Percentiles rank a stretch among this genome's conserved stretches.
phyloP scores from a whole-genome alignment of 2,888 invertebrate species.

The Nomada fucata region DNA sequence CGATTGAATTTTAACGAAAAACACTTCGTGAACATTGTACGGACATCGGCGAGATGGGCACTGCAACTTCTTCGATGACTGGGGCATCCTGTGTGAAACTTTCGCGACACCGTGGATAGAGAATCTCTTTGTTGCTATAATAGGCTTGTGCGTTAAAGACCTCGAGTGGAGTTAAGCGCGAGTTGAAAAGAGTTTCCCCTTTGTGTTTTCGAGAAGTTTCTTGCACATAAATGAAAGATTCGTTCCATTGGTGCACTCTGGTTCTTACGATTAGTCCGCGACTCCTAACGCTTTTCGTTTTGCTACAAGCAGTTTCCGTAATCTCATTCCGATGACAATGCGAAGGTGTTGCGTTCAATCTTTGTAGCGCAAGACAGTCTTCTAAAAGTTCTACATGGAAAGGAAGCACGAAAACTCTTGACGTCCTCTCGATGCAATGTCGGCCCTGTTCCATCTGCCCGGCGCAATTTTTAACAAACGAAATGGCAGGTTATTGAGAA shows the following conservation, averaged over 20 bases:
- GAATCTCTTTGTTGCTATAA: constrained; percentile 3
- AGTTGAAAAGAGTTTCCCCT: not conserved
- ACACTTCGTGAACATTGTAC: constrained; percentile 16
- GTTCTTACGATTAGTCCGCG: not conserved
- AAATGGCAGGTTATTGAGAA: not conserved
- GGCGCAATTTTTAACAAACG: not conserved
- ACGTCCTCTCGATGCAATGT: too few species aligned
- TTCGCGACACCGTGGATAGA: not conserved
- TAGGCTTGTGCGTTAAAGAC: not conserved
- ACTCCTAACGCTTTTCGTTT: not conserved
- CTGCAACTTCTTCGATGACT: not conserved
- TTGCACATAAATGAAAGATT: not conserved
- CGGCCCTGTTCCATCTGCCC: too few species aligned
- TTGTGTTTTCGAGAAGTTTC: not conserved
- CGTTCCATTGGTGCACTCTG: not conserved
- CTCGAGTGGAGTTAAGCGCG: not conserved
- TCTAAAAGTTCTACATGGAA: too few species aligned
- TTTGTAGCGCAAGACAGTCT: too few species aligned
- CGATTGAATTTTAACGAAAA: constrained; percentile 64
- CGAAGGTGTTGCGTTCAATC: too few species aligned
- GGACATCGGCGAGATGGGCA: not conserved
- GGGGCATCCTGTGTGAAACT: not conserved
- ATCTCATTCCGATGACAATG: too few species aligned
- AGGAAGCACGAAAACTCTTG: too few species aligned
- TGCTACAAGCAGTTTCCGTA: too few species aligned